These are phyloP conservation scores for Brachyistius frenatus DNA, from an alignment of 2,113 vertebrate genomes.

Conservation along the genomic window DNA sequence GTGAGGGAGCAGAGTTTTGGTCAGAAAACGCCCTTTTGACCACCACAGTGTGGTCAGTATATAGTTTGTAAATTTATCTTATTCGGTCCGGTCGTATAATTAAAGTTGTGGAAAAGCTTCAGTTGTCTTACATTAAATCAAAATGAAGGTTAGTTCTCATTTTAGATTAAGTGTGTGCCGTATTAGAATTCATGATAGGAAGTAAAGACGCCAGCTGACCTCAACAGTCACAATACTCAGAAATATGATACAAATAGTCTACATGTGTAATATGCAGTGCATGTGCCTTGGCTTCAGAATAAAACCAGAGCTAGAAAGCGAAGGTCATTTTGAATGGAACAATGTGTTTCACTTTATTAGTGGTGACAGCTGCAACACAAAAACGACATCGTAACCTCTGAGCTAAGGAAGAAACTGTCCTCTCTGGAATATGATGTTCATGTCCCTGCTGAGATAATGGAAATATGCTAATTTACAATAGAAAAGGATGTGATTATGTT, in stretches of 20 bases:
- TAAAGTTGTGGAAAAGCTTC: conserved; percentile 47
- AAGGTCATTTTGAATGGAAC: conserved; percentile 15
- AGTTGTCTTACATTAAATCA: conserved; percentile 23
- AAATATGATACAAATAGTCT: not conserved
- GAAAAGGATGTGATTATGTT: conserved; percentile 23
- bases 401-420: conserved; percentile 25
- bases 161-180: not conserved
- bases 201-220: not conserved
- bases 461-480: conserved; percentile 47
- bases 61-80: conserved; percentile 49
- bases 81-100: conserved; percentile 59
- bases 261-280: not conserved
- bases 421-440: conserved; percentile 41
- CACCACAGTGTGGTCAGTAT: conserved; percentile 62
- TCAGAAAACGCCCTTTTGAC: conserved; percentile 64
- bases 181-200: not conserved
- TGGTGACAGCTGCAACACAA: conserved; percentile 26
- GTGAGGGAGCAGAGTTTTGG: conserved; percentile 61
- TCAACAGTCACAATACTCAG: not conserved
- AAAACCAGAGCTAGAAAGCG: not conserved
- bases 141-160: conserved; percentile 20
- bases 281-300: conserved; percentile 12
- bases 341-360: conserved; percentile 33
- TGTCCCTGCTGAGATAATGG: conserved; percentile 30
- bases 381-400: conserved; percentile 22